These are phyloP conservation scores for Chromobotia macracanthus DNA, from an alignment of 2,797 vertebrate genomes.

Conservation along the genomic window DNA sequence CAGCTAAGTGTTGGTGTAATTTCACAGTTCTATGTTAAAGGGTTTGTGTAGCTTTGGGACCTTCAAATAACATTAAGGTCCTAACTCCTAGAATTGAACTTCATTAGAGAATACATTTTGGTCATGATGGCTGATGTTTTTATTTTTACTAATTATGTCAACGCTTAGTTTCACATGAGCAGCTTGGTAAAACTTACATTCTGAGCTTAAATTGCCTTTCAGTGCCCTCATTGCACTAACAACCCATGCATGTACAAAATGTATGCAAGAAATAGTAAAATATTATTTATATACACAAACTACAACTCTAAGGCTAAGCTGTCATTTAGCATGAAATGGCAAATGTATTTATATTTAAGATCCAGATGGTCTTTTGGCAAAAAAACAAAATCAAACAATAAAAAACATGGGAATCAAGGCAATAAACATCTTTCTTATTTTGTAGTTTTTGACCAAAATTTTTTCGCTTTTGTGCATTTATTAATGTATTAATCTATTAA, in stretches of 20 bases:
- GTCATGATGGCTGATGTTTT: not conserved
- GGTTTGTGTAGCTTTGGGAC: constrained; percentile 15
- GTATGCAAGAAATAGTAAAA: not conserved
- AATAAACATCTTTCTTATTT: too few species aligned
- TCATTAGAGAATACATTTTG: not conserved
- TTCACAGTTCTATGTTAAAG: constrained; percentile 12
- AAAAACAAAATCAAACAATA: too few species aligned
- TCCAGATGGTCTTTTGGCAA: not conserved
- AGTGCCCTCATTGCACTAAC: not conserved
- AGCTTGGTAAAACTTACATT: not conserved
- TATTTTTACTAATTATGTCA: constrained; percentile 4
- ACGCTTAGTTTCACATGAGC: not conserved
- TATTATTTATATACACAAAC: too few species aligned
- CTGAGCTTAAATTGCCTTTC: not conserved
- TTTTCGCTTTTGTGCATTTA: not conserved
- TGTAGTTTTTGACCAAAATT: not conserved
- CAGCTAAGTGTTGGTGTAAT: constrained; percentile 29
- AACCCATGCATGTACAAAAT: not conserved
- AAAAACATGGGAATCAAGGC: too few species aligned
- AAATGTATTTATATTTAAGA: not conserved
- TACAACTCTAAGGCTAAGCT: too few species aligned
- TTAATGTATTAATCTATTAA: too few species aligned
- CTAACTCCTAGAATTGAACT: constrained; percentile 9
- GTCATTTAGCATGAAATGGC: not conserved
- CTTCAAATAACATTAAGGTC: constrained; percentile 30